phyloP scores from a whole-genome alignment of 2,797 vertebrate genomes.

The Mycteria americana region DNA sequence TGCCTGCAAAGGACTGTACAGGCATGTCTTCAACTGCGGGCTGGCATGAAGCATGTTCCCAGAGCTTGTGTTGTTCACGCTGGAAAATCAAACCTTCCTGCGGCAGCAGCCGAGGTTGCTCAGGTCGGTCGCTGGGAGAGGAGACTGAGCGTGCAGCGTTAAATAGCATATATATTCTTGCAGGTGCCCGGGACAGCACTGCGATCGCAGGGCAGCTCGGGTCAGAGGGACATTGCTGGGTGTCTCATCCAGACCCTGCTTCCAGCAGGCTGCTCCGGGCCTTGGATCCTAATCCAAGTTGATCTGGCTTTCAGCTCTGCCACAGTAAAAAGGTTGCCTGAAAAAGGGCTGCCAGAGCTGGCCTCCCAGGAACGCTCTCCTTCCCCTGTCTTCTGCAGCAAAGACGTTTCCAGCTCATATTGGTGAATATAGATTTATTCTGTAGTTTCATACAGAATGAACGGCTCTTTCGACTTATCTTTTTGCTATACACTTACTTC shows the following conservation, averaged over 20 bases:
- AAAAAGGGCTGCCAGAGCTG: neutral
- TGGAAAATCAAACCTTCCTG: rapidly evolving
- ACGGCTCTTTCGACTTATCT: neutral
- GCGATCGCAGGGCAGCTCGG: rapidly evolving
- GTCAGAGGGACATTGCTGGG: neutral
- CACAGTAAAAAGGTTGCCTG: neutral
- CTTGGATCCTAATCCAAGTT: neutral
- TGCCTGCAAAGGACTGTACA: neutral
- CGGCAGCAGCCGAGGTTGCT: neutral
- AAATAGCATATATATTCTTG: rapidly evolving
- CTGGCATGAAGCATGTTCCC: neutral
- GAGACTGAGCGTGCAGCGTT: rapidly evolving
- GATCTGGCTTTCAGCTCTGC: neutral
- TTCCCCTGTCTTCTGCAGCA: neutral
- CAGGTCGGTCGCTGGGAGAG: neutral
- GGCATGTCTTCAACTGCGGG: neutral
- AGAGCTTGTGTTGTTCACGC: rapidly evolving
- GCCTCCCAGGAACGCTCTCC: rapidly evolving
- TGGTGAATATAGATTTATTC: neutral
- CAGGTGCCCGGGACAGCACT: rapidly evolving
- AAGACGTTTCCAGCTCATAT: neutral
- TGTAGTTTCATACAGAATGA: neutral
- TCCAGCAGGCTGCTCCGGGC: neutral
- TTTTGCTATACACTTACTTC: rapidly evolving
- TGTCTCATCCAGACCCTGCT: neutral